These are phyloP conservation scores for Dioctria rufipes DNA, from an alignment of 2,888 invertebrate species.

Conservation along the genomic window DNA sequence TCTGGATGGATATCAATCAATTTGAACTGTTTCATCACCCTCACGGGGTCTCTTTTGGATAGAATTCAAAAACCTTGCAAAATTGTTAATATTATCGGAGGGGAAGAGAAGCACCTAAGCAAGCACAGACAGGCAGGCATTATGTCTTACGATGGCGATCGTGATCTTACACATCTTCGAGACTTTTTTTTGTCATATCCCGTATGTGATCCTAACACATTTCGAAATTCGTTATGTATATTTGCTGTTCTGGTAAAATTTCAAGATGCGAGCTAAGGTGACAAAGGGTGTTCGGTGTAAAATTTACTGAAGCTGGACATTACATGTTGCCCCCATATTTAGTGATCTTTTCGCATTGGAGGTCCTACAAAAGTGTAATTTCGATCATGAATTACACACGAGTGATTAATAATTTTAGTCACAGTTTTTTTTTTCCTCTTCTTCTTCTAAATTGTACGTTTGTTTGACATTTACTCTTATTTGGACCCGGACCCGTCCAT, in stretches of 20 bases:
- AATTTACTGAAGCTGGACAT: slow-evolving; percentile 7
- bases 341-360: slow-evolving; percentile 20
- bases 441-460: slow-evolving; percentile 29
- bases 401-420: slow-evolving; percentile 42
- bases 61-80: neutral
- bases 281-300: slow-evolving; percentile 15
- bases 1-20: slow-evolving; percentile 8
- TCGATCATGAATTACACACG: slow-evolving; percentile 22
- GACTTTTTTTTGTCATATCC: slow-evolving; percentile 2
- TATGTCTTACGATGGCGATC: neutral
- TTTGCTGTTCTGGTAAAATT: neutral
- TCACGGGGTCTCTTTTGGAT: neutral
- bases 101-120: neutral
- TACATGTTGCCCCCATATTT: neutral
- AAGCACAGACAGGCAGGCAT: neutral
- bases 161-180: slow-evolving; percentile 5
- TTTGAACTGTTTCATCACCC: slow-evolving; percentile 20
- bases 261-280: slow-evolving; percentile 8
- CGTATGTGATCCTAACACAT: no score
- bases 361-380: slow-evolving; percentile 2
- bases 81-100: no score
- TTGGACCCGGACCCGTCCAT: no score
- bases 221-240: no score
- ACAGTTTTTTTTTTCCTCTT: neutral
- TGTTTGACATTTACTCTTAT: neutral